A percentile compares a stretch with the other conserved stretches of the same genome.
Evolutionary conservation across 2,797 vertebrate species (phyloP).

Genomic region (Sebastes reedi): DNA sequence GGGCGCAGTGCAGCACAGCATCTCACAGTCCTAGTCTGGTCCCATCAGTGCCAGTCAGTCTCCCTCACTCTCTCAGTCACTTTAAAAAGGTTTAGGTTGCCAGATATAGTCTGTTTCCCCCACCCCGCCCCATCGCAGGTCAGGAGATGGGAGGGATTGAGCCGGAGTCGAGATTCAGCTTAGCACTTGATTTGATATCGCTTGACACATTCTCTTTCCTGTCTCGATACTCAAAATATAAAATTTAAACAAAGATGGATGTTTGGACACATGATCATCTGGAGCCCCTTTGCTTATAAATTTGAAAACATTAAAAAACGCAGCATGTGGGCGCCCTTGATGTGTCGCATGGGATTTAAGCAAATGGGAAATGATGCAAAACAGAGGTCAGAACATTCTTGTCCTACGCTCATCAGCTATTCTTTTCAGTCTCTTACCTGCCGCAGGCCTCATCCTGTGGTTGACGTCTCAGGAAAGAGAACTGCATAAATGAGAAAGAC

Average conservation of each 20-base stretch:
- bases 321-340: background rate
- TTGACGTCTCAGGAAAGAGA: conserved; percentile 92
- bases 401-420: conserved; percentile 30
- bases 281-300: background rate
- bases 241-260: conserved; percentile 26
- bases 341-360: background rate
- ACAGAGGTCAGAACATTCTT: conserved; percentile 21
- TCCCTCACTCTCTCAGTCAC: conserved; percentile 69
- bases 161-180: conserved; percentile 44
- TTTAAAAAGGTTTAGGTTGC: conserved; percentile 77
- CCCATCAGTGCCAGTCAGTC: conserved; percentile 80
- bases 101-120: conserved; percentile 68
- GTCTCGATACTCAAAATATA: conserved; percentile 18
- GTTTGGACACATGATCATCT: background rate
- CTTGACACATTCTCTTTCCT: conserved; percentile 44
- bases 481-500: conserved; percentile 74
- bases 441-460: conserved; percentile 88
- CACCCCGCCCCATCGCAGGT: conserved; percentile 35
- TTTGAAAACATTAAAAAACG: background rate
- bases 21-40: conserved; percentile 63
- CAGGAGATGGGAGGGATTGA: conserved; percentile 54
- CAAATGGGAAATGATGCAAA: conserved; percentile 34
- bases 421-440: conserved; percentile 68
- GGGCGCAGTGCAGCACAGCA: conserved; percentile 56
- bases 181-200: conserved; percentile 59